Evolutionary conservation across 1,140 invertebrate species (phyloP).

Genomic region (Heliconius eleuchia): DNA sequence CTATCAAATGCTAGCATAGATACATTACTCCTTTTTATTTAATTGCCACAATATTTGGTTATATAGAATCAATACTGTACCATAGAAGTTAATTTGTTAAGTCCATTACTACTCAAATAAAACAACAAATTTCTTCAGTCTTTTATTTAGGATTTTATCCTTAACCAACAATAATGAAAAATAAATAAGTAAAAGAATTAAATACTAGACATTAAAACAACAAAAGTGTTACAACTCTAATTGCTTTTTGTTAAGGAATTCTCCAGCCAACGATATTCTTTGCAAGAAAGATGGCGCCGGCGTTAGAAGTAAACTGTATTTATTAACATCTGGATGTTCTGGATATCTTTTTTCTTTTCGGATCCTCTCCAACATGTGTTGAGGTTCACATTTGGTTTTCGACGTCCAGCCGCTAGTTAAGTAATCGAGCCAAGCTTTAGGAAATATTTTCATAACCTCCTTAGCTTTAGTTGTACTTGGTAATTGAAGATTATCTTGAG

Average conservation of each 20-base stretch:
- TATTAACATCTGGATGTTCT: conserved; percentile 75
- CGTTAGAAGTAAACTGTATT: conserved; percentile 85
- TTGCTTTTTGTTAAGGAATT: conserved; percentile 80
- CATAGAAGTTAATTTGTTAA: not conserved
- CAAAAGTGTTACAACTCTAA: conserved; percentile 50
- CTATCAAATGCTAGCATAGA: not conserved
- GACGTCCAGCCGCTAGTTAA: conserved; percentile 69
- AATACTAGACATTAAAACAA: conserved; percentile 3
- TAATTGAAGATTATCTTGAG: conserved; percentile 47
- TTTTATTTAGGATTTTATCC: conserved; percentile 1
- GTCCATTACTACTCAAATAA: not conserved
- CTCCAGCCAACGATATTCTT: conserved; percentile 87
- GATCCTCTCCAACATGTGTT: conserved; percentile 83
- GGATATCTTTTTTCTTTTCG: conserved; percentile 82
- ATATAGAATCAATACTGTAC: too few species aligned
- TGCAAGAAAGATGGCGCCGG: conserved; percentile 86
- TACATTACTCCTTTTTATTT: not conserved
- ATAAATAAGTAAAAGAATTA: conserved; percentile 25
- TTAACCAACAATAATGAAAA: not conserved
- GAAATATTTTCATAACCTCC: conserved; percentile 67
- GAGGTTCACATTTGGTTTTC: conserved; percentile 82
- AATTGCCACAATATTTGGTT: too few species aligned
- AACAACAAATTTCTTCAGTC: not conserved
- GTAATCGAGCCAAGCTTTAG: conserved; percentile 77
- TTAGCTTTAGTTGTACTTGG: conserved; percentile 63